These are phyloP conservation scores for Bilobella aurantiaca DNA, from an alignment of 1,140 invertebrate species.

Conservation along the genomic window DNA sequence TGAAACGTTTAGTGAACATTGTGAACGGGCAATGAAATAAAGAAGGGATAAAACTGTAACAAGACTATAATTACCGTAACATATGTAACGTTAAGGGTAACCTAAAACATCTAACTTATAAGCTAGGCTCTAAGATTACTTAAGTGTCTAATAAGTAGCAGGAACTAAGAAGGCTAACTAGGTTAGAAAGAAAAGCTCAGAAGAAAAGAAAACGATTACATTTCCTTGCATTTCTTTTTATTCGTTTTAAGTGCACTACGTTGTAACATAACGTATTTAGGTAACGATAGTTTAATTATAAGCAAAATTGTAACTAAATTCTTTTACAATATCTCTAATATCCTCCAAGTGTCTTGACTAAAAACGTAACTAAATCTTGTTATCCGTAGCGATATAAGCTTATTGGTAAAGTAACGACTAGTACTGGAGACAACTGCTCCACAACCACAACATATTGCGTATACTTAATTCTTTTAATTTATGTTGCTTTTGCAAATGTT, in stretches of 20 bases:
- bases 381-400: background rate
- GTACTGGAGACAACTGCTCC: too few relatives aligned
- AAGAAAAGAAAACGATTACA: conserved; percentile 1
- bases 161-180: background rate
- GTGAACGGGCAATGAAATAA: background rate
- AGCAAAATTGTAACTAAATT: background rate
- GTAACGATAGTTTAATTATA: too few relatives aligned
- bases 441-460: too few relatives aligned
- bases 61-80: conserved; percentile 7
- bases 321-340: background rate
- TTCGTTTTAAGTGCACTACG: background rate
- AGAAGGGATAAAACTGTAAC: background rate
- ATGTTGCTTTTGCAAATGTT: too few relatives aligned
- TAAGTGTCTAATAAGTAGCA: background rate
- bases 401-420: background rate
- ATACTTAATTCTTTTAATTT: too few relatives aligned
- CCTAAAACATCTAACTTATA: background rate
- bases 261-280: background rate
- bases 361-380: conserved; percentile 5
- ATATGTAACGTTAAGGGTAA: too few relatives aligned
- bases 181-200: background rate
- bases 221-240: background rate
- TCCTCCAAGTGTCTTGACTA: conserved; percentile 6
- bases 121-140: too few relatives aligned
- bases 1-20: too few relatives aligned